phyloP scores from a whole-genome alignment of 2,888 invertebrate species.

The Marasmarcha lunaedactyla region DNA sequence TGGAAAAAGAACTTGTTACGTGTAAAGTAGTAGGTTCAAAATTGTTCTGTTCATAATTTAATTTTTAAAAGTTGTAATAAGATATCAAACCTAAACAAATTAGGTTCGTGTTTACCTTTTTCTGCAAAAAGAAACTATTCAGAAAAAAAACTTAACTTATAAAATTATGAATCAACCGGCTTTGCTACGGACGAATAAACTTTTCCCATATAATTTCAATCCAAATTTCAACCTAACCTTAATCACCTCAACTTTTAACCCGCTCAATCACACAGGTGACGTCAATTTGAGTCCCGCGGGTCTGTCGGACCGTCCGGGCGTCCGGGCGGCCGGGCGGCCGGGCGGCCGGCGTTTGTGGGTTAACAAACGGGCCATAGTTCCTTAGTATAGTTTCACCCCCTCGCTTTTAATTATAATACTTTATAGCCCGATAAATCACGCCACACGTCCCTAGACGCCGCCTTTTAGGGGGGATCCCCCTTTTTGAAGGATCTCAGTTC shows the following conservation, averaged over 20 bases:
- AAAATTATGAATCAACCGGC: no score
- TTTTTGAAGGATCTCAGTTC: conserved; percentile 75
- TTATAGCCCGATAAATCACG: conserved; percentile 83
- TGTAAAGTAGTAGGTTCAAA: no score
- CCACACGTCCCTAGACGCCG: conserved; percentile 48
- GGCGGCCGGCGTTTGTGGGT: conserved; percentile 28
- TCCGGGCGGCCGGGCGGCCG: background rate
- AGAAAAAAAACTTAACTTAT: no score
- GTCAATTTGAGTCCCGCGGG: conserved; percentile 8
- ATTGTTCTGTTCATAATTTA: no score
- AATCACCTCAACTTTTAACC: background rate
- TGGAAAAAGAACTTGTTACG: no score
- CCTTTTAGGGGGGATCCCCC: conserved; percentile 21
- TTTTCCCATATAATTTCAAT: background rate
- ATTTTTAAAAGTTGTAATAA: no score
- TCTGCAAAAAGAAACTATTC: no score
- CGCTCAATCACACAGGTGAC: background rate
- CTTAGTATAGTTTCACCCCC: conserved; percentile 55
- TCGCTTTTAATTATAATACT: conserved; percentile 84
- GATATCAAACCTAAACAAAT: no score
- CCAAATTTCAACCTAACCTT: background rate
- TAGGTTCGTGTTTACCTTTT: no score
- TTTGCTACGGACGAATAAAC: no score
- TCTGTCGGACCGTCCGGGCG: background rate
- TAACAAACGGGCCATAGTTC: conserved; percentile 45